phyloP scores from a whole-genome alignment of 1,140 invertebrate genomes.

The Tigriopus japonicus region DNA sequence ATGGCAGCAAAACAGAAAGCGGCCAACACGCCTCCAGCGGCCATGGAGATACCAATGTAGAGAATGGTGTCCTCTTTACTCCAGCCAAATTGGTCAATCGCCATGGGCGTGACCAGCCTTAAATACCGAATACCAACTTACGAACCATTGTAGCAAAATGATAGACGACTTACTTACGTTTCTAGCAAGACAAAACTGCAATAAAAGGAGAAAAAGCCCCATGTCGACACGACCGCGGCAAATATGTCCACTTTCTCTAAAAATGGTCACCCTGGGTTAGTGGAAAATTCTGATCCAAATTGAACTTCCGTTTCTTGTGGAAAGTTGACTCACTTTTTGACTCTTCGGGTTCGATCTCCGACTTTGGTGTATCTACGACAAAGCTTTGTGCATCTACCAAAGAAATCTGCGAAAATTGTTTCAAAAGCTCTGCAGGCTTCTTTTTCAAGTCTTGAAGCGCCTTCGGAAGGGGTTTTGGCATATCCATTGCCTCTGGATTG shows the following conservation, averaged over 20 bases:
- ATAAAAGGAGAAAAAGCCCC: background rate
- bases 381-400: background rate
- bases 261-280: too few species aligned
- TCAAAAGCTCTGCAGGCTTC: background rate
- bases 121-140: slow-evolving; percentile 13
- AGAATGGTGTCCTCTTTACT: slow-evolving; percentile 48
- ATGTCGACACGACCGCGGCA: background rate
- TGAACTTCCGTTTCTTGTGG: too few species aligned
- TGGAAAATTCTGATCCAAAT: too few species aligned
- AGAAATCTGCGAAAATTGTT: slow-evolving; percentile 4
- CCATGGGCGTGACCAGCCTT: slow-evolving; percentile 56
- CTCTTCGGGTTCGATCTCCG: too few species aligned
- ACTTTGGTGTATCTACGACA: slow-evolving; percentile 14
- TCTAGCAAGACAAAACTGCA: slow-evolving; percentile 3
- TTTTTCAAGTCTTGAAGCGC: too few species aligned
- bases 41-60: slow-evolving; percentile 63
- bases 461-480: background rate
- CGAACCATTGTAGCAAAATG: too few species aligned
- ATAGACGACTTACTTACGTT: slow-evolving; percentile 8
- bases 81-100: slow-evolving; percentile 80
- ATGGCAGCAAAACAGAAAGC: slow-evolving; percentile 50
- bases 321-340: too few species aligned
- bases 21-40: slow-evolving; percentile 49
- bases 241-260: background rate
- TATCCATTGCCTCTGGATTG: slow-evolving; percentile 36